Evolutionary conservation across 2,113 vertebrate species (phyloP), one percentile per base, ranked within the genome.

Genomic region (Bujurquina vittata): DNA sequence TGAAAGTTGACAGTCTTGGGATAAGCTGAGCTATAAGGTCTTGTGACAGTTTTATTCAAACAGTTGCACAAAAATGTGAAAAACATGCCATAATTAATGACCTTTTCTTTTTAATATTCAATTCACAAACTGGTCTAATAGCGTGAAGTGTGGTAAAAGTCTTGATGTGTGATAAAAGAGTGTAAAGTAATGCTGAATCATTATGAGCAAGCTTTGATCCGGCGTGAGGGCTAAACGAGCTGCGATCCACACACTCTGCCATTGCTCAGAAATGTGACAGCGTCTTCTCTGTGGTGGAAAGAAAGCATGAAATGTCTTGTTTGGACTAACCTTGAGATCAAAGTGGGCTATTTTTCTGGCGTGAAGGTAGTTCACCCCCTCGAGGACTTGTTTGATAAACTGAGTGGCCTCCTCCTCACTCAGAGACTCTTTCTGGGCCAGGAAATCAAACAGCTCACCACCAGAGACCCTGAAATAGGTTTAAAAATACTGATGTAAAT

Each of bases 311-410:
- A 2, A 0, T 1, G 69, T 60, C 20, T 26, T 1, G 5, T 10
- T 15, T 2, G 76, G 20, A 75, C 88, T 0, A 37, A 99, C 98
- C 98, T 99, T 99, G 79, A 99, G 96, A 88, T 99, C 98, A 89
- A 99, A 99, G 91, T 99, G 98, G 86, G 97, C 97, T 10, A 99
- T 98, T 85, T 97, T 98, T 83, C 96, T 97, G 84, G 96, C 93
- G 77, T 99, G 98, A 29, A 99, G 97, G 89, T 99, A 99, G 92
- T 97, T 96, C 75, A 99, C 98, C 7, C 98, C 98, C 5, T 97
- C 96, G 57, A 99, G 96, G 87, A 99, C 99, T 89, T 99, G 98
- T 83, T 97, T 98, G 91, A 99, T 97, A 94, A 99, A 99, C 91
- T 97, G 97, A 2, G 98, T 98, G 85, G 98, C 98, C 82, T 99